Conservation (phyloP, 2,113 vertebrate genomes). For the Philantomba maxwellii region DNA sequence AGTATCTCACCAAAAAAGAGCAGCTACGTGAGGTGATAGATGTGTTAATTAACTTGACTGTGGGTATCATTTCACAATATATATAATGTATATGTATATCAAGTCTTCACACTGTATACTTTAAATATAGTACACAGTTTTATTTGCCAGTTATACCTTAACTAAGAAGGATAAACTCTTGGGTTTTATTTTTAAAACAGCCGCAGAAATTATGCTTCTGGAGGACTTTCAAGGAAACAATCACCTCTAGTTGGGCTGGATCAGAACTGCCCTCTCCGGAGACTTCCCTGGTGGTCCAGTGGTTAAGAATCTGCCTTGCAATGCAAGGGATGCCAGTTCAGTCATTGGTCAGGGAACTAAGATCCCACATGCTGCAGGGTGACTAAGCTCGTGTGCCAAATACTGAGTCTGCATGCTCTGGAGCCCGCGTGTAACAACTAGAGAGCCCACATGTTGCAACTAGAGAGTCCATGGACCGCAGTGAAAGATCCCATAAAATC, state of each 20-base stretch:
- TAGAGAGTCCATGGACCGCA: neutral
- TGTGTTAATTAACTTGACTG: neutral
- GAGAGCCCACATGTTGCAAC: neutral
- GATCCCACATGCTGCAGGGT: neutral
- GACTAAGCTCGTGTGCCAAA: neutral
- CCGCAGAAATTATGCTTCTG: neutral
- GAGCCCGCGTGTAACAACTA: neutral
- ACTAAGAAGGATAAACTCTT: neutral
- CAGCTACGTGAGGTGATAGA: neutral
- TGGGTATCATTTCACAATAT: neutral
- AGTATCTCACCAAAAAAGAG: neutral
- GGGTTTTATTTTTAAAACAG: neutral
- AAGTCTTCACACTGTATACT: neutral
- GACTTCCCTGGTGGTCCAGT: neutral
- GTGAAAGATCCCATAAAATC: neutral
- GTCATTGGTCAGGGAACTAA: neutral
- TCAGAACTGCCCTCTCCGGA: neutral
- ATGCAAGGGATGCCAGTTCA: neutral
- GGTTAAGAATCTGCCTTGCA: neutral
- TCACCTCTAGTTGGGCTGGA: neutral
- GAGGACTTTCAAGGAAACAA: neutral
- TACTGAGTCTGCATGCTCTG: neutral
- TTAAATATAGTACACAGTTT: neutral
- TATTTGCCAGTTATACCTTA: neutral
- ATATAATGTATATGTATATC: neutral